Conservation (phyloP, 2,888 invertebrate genomes). For the Mimas tiliae region DNA sequence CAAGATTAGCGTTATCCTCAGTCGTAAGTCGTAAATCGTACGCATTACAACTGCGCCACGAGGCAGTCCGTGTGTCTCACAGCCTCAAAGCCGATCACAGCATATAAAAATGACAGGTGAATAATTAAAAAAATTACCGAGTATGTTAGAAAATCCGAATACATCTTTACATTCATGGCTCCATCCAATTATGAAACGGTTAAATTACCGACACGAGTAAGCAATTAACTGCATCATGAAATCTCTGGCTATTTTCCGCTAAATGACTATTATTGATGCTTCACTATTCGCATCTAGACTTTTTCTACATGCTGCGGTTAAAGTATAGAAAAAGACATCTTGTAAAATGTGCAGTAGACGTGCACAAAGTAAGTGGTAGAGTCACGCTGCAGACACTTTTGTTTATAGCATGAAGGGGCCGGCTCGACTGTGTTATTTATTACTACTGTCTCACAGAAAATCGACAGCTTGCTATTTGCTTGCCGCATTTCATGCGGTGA, state of each 20-base stretch:
- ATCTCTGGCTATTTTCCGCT: constrained; percentile 67
- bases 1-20: no score
- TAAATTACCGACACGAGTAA: constrained; percentile 48
- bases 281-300: constrained; percentile 30
- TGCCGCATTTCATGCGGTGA: no score
- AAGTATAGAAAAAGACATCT: not conserved
- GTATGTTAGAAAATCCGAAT: constrained; percentile 16
- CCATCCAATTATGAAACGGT: constrained; percentile 29
- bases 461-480: no score
- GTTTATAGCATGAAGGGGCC: no score
- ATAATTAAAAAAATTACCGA: not conserved
- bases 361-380: no score
- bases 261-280: constrained; percentile 54
- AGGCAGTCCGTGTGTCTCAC: no score
- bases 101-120: not conserved
- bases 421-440: no score
- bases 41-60: no score
- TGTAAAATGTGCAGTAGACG: not conserved
- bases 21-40: no score
- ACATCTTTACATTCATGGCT: constrained; percentile 12
- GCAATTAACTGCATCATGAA: constrained; percentile 59
- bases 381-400: no score
- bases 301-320: constrained; percentile 33
- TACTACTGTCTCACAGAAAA: no score
- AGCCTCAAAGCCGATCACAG: no score